Evolutionary conservation across 1,140 invertebrate species (phyloP).

Genomic region (Chrysoperla carnea): DNA sequence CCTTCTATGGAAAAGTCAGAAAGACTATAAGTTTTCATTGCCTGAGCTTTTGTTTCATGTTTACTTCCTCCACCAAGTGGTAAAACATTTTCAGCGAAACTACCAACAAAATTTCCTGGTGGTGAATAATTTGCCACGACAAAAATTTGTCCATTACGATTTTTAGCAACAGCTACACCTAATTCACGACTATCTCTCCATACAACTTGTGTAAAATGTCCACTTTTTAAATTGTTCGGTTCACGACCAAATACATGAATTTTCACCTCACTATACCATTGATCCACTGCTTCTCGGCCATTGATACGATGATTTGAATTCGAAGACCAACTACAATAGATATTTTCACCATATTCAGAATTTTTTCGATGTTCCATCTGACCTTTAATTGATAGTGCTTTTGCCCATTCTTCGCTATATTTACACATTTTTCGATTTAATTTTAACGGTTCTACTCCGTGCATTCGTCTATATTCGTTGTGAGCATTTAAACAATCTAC

Average conservation of each 20-base stretch:
- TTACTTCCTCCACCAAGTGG: constrained; percentile 23
- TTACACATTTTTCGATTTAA: constrained; percentile 51
- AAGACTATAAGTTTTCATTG: background rate
- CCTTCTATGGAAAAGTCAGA: constrained; percentile 35
- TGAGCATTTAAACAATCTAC: constrained; percentile 50
- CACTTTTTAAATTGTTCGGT: constrained; percentile 43
- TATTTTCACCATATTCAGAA: constrained; percentile 64
- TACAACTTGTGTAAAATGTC: constrained; percentile 41
- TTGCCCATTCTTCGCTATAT: constrained; percentile 69
- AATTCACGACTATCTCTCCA: constrained; percentile 62
- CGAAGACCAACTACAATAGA: constrained; percentile 57
- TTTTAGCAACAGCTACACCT: constrained; percentile 56
- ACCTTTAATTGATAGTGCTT: constrained; percentile 44
- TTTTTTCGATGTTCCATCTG: constrained; percentile 56
- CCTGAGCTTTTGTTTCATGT: background rate
- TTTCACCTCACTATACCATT: constrained; percentile 48
- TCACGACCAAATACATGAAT: constrained; percentile 40
- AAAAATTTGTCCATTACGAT: constrained; percentile 50
- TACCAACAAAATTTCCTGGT: constrained; percentile 66
- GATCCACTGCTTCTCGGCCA: constrained; percentile 52
- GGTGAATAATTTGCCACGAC: constrained; percentile 78
- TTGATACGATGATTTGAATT: constrained; percentile 45
- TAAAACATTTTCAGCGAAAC: constrained; percentile 57
- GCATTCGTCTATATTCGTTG: constrained; percentile 53
- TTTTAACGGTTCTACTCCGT: constrained; percentile 47